phyloP scores from a whole-genome alignment of 2,113 vertebrate genomes.

The Gracilinanus agilis region DNA sequence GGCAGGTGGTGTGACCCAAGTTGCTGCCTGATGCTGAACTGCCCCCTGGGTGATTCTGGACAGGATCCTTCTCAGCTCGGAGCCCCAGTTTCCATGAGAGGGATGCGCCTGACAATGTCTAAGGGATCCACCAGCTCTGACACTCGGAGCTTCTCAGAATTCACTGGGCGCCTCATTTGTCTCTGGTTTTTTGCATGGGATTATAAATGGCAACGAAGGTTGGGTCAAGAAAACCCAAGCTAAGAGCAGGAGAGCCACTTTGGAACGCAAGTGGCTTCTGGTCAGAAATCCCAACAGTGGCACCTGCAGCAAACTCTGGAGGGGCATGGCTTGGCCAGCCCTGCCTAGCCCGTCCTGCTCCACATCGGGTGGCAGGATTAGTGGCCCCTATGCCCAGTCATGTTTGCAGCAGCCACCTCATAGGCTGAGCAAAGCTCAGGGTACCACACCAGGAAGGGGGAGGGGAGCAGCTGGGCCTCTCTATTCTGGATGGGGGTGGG shows the following conservation, averaged over 20 bases:
- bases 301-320: not conserved
- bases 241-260: not conserved
- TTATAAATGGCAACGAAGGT: not conserved
- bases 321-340: not conserved
- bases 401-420: slow-evolving; percentile 58
- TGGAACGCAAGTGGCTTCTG: not conserved
- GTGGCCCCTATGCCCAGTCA: slow-evolving; percentile 64
- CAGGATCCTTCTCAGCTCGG: not conserved
- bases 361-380: slow-evolving; percentile 47
- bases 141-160: not conserved
- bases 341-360: not conserved
- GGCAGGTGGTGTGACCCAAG: too few relatives aligned
- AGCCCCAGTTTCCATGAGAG: not conserved
- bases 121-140: not conserved
- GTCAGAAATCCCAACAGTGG: not conserved
- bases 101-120: too few relatives aligned
- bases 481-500: not conserved
- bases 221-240: not conserved
- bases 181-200: not conserved
- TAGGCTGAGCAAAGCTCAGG: not conserved
- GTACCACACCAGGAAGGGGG: not conserved
- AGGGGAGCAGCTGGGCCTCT: not conserved
- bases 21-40: too few relatives aligned
- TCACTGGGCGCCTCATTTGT: not conserved
- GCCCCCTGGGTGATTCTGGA: too few relatives aligned